Evolutionary conservation across 2,797 vertebrate genomes (phyloP).

Genomic region (Acridotheres tristis): DNA sequence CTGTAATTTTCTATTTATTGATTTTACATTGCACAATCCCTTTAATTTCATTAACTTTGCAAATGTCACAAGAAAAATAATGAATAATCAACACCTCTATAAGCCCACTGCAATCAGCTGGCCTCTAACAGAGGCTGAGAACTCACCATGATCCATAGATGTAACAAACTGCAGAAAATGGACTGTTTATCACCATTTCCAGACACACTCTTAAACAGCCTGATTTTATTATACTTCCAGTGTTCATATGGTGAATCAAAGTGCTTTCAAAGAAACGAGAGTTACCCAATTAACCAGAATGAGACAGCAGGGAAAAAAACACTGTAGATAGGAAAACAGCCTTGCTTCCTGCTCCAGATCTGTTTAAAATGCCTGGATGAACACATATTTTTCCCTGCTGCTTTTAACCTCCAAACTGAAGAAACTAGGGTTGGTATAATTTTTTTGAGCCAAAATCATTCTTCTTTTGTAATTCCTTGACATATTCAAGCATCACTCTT

Average conservation of each 20-base stretch:
- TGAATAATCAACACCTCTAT: not conserved
- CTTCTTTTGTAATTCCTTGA: not conserved
- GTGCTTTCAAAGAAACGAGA: conserved; percentile 47
- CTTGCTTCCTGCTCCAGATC: not conserved
- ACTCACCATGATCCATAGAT: not conserved
- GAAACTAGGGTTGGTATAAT: not conserved
- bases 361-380: not conserved
- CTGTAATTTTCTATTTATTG: not conserved
- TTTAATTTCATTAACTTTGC: not conserved
- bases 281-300: conserved; percentile 49
- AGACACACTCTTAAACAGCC: conserved; percentile 61
- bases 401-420: not conserved
- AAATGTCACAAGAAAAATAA: not conserved
- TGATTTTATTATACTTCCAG: conserved; percentile 59
- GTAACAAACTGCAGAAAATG: not conserved
- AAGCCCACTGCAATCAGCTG: not conserved
- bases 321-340: not conserved
- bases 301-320: conserved; percentile 24
- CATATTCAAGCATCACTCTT: not conserved
- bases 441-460: not conserved
- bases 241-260: conserved; percentile 42
- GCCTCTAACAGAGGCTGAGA: not conserved
- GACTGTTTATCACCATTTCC: conserved; percentile 49
- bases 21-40: not conserved
- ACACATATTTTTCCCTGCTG: not conserved